phyloP scores from a whole-genome alignment of 2,113 vertebrate genomes.

The Sardina pilchardus region DNA sequence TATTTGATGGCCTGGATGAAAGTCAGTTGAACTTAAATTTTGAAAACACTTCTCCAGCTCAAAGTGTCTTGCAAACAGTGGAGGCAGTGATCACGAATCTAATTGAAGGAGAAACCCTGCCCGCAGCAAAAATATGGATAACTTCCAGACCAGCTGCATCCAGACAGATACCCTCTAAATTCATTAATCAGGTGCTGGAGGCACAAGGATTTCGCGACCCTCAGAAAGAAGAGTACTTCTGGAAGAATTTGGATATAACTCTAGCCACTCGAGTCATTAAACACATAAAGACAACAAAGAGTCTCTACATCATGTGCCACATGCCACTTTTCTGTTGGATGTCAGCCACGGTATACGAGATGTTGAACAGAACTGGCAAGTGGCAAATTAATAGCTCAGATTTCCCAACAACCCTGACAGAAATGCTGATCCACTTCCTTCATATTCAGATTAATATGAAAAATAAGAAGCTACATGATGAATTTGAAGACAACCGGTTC shows the following conservation, averaged over 20 bases:
- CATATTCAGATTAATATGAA: neutral
- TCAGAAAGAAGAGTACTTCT: neutral
- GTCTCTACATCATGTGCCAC: neutral
- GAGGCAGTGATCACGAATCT: neutral
- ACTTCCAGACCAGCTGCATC: neutral
- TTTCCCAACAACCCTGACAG: neutral
- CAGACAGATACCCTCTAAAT: neutral
- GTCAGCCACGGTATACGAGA: neutral
- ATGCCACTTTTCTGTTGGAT: constrained; percentile 3
- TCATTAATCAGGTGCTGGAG: neutral
- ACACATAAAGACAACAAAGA: neutral
- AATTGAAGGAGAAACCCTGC: neutral
- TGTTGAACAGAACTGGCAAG: neutral
- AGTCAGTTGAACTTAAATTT: neutral
- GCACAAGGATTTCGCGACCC: neutral
- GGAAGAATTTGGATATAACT: neutral
- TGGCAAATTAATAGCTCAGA: neutral
- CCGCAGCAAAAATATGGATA: neutral
- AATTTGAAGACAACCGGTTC: neutral
- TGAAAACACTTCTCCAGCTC: neutral
- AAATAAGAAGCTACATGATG: neutral
- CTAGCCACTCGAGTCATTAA: neutral
- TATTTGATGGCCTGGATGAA: neutral
- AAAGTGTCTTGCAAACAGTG: neutral
- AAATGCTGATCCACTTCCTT: neutral